Base-by-base conservation (phyloP, 2,888 invertebrate species). In the Apoda limacodes region DNA sequence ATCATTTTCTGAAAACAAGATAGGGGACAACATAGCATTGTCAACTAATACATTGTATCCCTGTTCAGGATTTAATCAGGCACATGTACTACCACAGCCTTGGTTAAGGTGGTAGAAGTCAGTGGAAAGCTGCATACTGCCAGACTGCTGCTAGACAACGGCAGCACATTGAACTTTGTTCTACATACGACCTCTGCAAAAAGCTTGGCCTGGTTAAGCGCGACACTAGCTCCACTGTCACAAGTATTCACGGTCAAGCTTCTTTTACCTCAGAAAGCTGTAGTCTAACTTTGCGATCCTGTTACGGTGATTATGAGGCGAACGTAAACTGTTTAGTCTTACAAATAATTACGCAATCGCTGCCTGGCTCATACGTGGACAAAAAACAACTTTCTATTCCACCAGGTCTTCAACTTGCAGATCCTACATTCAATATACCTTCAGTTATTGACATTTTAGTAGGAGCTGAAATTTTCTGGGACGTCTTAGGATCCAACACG, bases 391-490 rank as follows among this genome's bases (percentile, higher is more conserved):
- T 43, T 5, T 14, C 28, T 21, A 43, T 25, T n/a, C n/a, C n/a
- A n/a, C n/a, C n/a, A n/a, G n/a, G n/a, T n/a, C n/a, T n/a, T n/a
- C n/a, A n/a, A n/a, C n/a, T n/a, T n/a, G n/a, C n/a, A n/a, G n/a
- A n/a, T n/a, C 41, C 45, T 5, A 22, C 36, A 5, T 45, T 43
- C 13, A 34, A 43, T 31, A 19, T 34, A 9, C 46, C 47, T n/a
- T 40, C 36, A 13, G 27, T 15, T 3, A 31, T 43, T 6, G 39
- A 46, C 11, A 41, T 46, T 12, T 14, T 50, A 15, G 24, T 46
- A 3, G 45, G 45, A 2, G 45, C 45, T 6, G 43, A 46, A n/a
- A 21, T 44, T 9, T 47, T 45, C 32, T 47, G 45, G 43, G 23
- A 24, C 4, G 23, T n/a, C n/a, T n/a, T n/a, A n/a, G n/a, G n/a